Evolutionary conservation across 2,113 vertebrate species (phyloP), one percentile per base, ranked within the genome.

Genomic region (Microtus pennsylvanicus): DNA sequence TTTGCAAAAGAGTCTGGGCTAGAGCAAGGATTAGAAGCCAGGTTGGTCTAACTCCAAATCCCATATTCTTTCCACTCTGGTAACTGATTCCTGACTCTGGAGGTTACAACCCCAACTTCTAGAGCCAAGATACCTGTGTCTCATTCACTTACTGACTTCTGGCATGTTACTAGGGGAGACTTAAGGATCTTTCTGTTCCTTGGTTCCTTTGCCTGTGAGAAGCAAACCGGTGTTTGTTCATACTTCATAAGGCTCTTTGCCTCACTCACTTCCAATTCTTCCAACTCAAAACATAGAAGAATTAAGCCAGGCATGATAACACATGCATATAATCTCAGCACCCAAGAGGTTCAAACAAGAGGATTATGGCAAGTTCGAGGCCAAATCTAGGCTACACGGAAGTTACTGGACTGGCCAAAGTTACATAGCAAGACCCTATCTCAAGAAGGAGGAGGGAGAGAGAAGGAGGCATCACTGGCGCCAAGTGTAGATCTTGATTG

Each of bases 231-330:
- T 89, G 75, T 50, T 77, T 67, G 47, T 13, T 52, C 19, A 7
- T 35, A 70, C 9, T 11, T 85, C 1, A 0, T 55, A 63, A 85
- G 38, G 72, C 35, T 93, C 58, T 58, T 58, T 58, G 58, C 58
- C 17, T 58, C 67, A 50, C 28, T 80, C 55, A 47, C 8, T 93
- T 52, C 17, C 19, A 63, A 22, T 83, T 85, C 86, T 61, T 96
- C 92, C 65, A 88, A 77, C 47, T 94, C 63, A 93, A 87, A 97
- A 86, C 42, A 76, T 38, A 90, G n/a, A 81, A 95, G 88, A 95
- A 58, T 58, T 58, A 58, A 89, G 9, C n/a, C 35, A 55, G 86
- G 16, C 42, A n/a, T 52, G 33, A 30, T 52, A 16, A 33, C 9
- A 28, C 14, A 55, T 28, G 67, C 13, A 19, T n/a, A n/a, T 38